Evolutionary conservation across 2,888 invertebrate genomes (phyloP).

Genomic region (Agrochola litura): DNA sequence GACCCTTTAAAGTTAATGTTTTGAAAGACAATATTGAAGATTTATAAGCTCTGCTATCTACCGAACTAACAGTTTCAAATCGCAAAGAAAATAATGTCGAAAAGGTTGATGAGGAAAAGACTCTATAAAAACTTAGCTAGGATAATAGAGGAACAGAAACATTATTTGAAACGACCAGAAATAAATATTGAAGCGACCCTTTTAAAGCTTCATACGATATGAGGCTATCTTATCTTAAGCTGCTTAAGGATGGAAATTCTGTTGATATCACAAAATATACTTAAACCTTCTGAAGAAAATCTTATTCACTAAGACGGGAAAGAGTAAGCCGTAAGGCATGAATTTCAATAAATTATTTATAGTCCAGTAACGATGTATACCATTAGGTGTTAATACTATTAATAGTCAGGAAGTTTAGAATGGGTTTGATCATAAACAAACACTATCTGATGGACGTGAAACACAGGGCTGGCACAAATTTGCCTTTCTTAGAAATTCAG

Average conservation of each 20-base stretch:
- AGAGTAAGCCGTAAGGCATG: constrained; percentile 11
- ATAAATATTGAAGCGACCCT: constrained; percentile 10
- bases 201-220: constrained; percentile 17
- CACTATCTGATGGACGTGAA: constrained; percentile 69
- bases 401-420: constrained; percentile 71
- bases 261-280: constrained; percentile 11
- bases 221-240: constrained; percentile 13
- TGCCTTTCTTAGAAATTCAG: constrained; percentile 46
- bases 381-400: constrained; percentile 68
- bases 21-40: not conserved
- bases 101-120: not conserved
- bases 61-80: not conserved
- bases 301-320: not conserved
- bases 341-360: constrained; percentile 53
- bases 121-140: not conserved
- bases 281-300: constrained; percentile 2
- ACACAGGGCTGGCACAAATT: constrained; percentile 59
- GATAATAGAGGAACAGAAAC: not conserved
- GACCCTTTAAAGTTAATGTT: not conserved
- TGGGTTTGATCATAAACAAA: constrained; percentile 73
- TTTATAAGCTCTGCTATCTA: not conserved
- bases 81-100: not conserved
- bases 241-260: constrained; percentile 8
- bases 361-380: constrained; percentile 43
- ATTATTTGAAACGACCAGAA: not conserved